Percentiles rank a stretch among this genome's conserved stretches.
Evolutionary conservation across 1,140 invertebrate genomes (phyloP).

Genomic region (Macrosteles quadrilineatus): DNA sequence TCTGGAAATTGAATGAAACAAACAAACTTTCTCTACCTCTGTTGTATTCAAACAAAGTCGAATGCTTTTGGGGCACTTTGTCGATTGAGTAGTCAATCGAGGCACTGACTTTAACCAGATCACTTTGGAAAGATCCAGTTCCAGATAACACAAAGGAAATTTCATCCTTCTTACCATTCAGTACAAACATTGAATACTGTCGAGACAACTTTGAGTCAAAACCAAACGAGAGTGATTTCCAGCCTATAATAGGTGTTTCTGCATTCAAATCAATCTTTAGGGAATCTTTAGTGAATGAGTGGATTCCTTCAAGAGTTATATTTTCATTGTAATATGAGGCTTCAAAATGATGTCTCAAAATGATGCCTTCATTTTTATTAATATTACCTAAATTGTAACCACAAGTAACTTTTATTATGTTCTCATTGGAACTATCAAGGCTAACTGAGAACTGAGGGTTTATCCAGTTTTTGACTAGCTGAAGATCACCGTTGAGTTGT

Average conservation of each 20-base stretch:
- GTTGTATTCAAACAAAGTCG: neutral
- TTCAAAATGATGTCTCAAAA: neutral
- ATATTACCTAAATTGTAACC: neutral
- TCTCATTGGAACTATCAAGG: neutral
- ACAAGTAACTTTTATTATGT: neutral
- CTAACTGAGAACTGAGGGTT: neutral
- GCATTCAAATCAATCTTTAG: neutral
- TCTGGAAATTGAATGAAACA: neutral
- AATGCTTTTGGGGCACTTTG: neutral
- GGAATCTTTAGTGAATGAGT: neutral
- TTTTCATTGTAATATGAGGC: neutral
- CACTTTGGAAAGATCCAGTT: neutral
- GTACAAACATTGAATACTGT: neutral
- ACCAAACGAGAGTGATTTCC: neutral
- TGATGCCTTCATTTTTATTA: neutral
- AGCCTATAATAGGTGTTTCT: neutral
- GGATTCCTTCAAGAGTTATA: neutral
- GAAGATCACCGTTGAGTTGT: neutral
- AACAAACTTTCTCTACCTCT: neutral
- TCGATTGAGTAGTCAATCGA: neutral
- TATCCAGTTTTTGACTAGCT: neutral
- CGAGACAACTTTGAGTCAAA: neutral
- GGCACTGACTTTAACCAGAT: neutral
- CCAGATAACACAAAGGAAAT: neutral
- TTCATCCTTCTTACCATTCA: neutral